A percentile compares a stretch with the other conserved stretches of the same genome.
phyloP scores from a whole-genome alignment of 1,140 invertebrate species.

The Phocides pigmalion region DNA sequence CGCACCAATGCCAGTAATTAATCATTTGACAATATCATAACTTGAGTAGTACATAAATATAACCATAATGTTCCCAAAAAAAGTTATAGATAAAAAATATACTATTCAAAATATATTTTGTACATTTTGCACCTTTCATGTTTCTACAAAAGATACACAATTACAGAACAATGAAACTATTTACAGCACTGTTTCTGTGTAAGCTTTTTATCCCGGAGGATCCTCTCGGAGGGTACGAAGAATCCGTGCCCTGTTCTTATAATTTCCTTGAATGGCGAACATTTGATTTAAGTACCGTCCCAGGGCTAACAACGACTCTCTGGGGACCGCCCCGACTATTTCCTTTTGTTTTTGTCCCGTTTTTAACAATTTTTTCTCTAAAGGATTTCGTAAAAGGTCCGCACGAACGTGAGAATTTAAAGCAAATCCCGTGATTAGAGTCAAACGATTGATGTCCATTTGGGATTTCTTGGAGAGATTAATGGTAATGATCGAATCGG shows the following conservation, averaged over 20 bases:
- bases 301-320: conserved; percentile 69
- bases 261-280: conserved; percentile 78
- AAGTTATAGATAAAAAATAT: too few relatives aligned
- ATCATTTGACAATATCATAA: too few relatives aligned
- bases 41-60: too few relatives aligned
- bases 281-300: conserved; percentile 80
- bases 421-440: conserved; percentile 64
- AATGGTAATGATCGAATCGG: conserved; percentile 60
- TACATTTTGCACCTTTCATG: background rate
- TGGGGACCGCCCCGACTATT: conserved; percentile 75
- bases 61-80: too few relatives aligned
- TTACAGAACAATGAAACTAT: conserved; percentile 47
- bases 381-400: conserved; percentile 59
- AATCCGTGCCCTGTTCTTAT: conserved; percentile 70
- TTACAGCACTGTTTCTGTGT: conserved; percentile 48
- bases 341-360: conserved; percentile 71
- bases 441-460: conserved; percentile 55
- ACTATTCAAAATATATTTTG: background rate
- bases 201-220: conserved; percentile 60
- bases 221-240: conserved; percentile 46
- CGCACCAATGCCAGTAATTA: background rate
- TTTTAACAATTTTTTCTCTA: conserved; percentile 74
- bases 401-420: conserved; percentile 54
- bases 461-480: conserved; percentile 56
- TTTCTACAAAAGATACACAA: conserved; percentile 32